These are phyloP conservation scores for Rissa tridactyla DNA, from an alignment of 2,113 vertebrate species.

Conservation along the genomic window DNA sequence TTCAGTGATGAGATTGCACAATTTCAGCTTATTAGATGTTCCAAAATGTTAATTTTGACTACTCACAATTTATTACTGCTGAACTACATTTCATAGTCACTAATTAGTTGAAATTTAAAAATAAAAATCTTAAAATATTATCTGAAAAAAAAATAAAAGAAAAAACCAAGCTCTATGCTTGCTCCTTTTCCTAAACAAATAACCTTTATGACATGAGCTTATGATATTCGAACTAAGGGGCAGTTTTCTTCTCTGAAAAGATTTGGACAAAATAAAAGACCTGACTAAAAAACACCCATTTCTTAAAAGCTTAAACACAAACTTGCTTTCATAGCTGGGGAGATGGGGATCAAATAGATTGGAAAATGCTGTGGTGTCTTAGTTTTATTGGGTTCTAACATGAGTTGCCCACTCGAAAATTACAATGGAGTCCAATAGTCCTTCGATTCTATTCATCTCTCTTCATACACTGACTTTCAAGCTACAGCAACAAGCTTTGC, in stretches of 20 bases:
- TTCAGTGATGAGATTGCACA: background rate
- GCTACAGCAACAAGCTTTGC: background rate
- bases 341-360: background rate
- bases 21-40: background rate
- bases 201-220: background rate
- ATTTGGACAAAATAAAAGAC: background rate
- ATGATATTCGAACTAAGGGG: background rate
- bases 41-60: background rate
- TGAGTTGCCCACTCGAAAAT: background rate
- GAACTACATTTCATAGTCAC: background rate
- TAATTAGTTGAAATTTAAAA: background rate
- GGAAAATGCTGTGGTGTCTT: background rate
- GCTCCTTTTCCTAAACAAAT: background rate
- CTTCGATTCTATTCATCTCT: background rate
- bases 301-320: background rate
- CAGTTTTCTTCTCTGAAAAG: background rate
- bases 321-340: background rate
- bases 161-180: background rate
- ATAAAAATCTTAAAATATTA: background rate
- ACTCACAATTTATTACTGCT: background rate
- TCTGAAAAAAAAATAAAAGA: background rate
- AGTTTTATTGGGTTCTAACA: background rate
- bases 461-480: background rate
- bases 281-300: background rate
- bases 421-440: background rate